Conservation (phyloP, 2,113 vertebrate species). For the Cebidichthys violaceus region DNA sequence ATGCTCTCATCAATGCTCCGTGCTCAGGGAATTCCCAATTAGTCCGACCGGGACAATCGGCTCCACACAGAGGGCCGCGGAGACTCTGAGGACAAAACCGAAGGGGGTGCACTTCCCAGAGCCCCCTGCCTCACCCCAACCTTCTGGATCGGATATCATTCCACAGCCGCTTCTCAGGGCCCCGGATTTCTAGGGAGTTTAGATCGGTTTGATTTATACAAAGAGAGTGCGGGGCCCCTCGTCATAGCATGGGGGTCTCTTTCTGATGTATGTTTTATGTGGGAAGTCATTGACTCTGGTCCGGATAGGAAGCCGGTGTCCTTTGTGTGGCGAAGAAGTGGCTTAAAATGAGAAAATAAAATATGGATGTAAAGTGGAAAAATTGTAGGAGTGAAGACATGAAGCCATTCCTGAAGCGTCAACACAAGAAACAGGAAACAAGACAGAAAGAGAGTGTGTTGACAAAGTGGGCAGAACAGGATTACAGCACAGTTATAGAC, state of each 20-base stretch:
- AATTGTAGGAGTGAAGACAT: not conserved
- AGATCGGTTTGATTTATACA: slow-evolving; percentile 77
- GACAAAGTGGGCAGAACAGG: slow-evolving; percentile 48
- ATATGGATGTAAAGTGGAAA: slow-evolving; percentile 41
- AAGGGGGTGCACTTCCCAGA: slow-evolving; percentile 70
- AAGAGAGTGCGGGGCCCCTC: slow-evolving; percentile 65
- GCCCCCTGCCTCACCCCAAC: slow-evolving; percentile 66
- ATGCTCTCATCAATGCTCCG: slow-evolving; percentile 67
- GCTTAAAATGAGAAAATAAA: slow-evolving; percentile 43
- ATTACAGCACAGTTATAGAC: slow-evolving; percentile 22
- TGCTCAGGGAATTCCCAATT: slow-evolving; percentile 80
- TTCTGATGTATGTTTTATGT: slow-evolving; percentile 74
- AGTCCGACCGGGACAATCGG: slow-evolving; percentile 58
- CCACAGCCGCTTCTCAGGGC: slow-evolving; percentile 68
- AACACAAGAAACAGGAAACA: slow-evolving; percentile 45
- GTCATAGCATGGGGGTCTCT: slow-evolving; percentile 64
- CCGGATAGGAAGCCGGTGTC: slow-evolving; percentile 46
- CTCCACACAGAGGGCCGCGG: slow-evolving; percentile 57
- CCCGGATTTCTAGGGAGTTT: slow-evolving; percentile 65
- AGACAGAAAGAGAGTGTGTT: slow-evolving; percentile 25
- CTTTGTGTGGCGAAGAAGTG: slow-evolving; percentile 45
- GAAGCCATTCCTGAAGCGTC: not conserved
- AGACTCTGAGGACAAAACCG: slow-evolving; percentile 52
- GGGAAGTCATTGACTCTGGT: slow-evolving; percentile 69
- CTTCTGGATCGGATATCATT: slow-evolving; percentile 74